A percentile compares a stretch with the other conserved stretches of the same genome.
Conservation (phyloP, 2,888 invertebrate species). For the Cheilosia grossa region DNA sequence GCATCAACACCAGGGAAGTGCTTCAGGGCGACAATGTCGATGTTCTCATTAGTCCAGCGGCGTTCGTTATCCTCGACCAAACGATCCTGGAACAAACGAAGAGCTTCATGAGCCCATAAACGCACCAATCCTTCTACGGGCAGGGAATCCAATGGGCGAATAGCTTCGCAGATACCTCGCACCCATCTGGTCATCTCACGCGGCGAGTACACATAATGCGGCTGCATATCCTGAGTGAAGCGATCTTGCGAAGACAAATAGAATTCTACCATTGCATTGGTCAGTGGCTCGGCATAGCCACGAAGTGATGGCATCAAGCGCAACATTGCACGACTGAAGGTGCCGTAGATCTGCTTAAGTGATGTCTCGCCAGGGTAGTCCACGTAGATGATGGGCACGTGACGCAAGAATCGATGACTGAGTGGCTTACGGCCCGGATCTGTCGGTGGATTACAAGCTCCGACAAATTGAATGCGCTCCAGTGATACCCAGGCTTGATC, state of each 20-base stretch:
- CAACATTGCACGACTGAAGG: constrained; percentile 99
- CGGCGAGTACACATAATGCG: constrained; percentile 99
- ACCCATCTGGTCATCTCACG: constrained; percentile 99
- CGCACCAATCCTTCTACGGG: constrained; percentile 97
- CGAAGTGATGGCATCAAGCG: constrained; percentile 95
- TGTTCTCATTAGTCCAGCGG: constrained; percentile 99
- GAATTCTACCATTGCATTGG: constrained; percentile 99
- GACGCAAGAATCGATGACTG: constrained; percentile 93
- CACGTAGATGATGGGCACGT: constrained; percentile 99
- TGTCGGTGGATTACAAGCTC: constrained; percentile 99
- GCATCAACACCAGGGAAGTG: constrained; percentile 96
- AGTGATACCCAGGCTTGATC: constrained; percentile 99
- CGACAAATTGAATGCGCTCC: constrained; percentile 99
- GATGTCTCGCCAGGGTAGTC: constrained; percentile 99
- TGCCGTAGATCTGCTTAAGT: constrained; percentile 98
- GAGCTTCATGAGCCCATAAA: constrained; percentile 99
- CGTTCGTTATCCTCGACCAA: constrained; percentile 97
- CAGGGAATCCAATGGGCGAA: constrained; percentile 96
- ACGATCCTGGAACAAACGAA: constrained; percentile 97
- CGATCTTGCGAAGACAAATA: constrained; percentile 98
- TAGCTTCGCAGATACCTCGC: constrained; percentile 99
- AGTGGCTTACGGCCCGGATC: constrained; percentile 99
- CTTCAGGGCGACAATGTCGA: constrained; percentile 95
- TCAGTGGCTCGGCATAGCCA: constrained; percentile 97
- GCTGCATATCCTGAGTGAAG: constrained; percentile 99